Evolutionary conservation across 2,797 vertebrate genomes (phyloP), one percentile per base, ranked within the genome.

Genomic region (Amazona finschi): DNA sequence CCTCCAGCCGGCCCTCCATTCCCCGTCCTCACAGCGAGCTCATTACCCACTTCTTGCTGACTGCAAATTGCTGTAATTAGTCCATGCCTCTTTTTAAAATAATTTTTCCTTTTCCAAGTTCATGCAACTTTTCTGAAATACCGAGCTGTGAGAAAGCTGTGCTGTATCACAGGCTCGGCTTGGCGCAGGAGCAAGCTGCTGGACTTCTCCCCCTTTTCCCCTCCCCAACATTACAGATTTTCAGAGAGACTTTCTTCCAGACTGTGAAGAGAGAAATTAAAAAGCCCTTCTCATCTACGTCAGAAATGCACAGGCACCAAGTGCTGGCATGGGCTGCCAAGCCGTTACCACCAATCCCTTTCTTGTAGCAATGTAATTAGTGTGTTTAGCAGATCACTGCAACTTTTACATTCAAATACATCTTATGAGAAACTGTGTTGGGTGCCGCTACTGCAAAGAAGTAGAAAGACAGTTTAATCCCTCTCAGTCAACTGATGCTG

Each of bases 401-500:
- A 44, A 15, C 43, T 38, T 20, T 2, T 2, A 14, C 2, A 4
- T 6, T 3, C 22, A 0, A 12, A 2, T 1, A 0, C 1, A 5
- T 6, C 47, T 69, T 5, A 5, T 0, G 13, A 30, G 16, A 14
- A 27, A 6, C 18, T 0, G 12, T 13, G 2, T 1, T 1, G 57
- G 79, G 21, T 8, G 53, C 36, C 24, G 19, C 46, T 8, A 0
- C 39, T 13, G 50, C 2, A 20, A 28, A 21, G 47, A 14, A n/a
- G 41, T 0, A 6, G 33, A 24, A 28, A 72, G 36, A 10, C 7
- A 8, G 19, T 19, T 30, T 19, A 33, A 10, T 5, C 49, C 47
- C 9, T 30, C 5, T 36, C 0, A 2, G n/a, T 5, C 15, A 5
- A 3, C 4, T 1, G 2, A 2, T 27, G 24, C 25, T 14, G 46